Conservation (phyloP, 2,797 vertebrate genomes). For the Tenualosa thibaudeaui region DNA sequence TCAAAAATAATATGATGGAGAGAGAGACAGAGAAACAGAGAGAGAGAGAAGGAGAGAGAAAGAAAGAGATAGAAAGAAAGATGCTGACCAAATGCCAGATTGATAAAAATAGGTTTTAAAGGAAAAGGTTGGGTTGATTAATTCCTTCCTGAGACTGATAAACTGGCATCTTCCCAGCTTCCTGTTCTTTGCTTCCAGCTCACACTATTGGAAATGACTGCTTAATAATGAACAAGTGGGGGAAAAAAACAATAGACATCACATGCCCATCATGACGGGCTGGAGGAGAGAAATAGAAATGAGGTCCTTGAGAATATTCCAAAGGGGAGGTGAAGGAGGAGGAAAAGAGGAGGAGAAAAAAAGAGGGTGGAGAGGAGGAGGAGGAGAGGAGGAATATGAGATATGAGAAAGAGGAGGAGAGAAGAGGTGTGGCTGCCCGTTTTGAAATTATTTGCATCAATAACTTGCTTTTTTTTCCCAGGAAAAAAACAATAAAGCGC, state of each 20-base stretch:
- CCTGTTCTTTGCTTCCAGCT: conserved; percentile 47
- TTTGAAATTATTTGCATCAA: conserved; percentile 50
- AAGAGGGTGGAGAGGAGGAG: not conserved
- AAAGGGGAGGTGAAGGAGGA: not conserved
- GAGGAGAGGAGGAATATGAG: not conserved
- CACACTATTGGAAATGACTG: conserved; percentile 56
- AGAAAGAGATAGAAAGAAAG: conserved; percentile 18
- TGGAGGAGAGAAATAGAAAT: not conserved
- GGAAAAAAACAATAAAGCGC: conserved; percentile 49
- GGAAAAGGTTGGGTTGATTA: conserved; percentile 40
- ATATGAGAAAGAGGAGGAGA: not conserved
- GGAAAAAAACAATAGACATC: conserved; percentile 42
- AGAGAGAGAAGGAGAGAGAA: conserved; percentile 34
- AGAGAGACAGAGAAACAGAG: conserved; percentile 25
- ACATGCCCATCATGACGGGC: not conserved
- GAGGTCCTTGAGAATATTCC: not conserved
- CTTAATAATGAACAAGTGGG: conserved; percentile 64
- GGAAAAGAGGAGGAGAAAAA: not conserved
- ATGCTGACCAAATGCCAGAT: conserved; percentile 37
- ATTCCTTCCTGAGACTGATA: conserved; percentile 58
- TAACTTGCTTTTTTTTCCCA: conserved; percentile 35
- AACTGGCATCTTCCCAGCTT: conserved; percentile 58
- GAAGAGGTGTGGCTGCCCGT: not conserved
- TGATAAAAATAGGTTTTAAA: conserved; percentile 39
- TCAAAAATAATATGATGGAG: conserved; percentile 23